Conservation (phyloP, 1,140 invertebrate genomes). For the Hylaeus volcanicus region DNA sequence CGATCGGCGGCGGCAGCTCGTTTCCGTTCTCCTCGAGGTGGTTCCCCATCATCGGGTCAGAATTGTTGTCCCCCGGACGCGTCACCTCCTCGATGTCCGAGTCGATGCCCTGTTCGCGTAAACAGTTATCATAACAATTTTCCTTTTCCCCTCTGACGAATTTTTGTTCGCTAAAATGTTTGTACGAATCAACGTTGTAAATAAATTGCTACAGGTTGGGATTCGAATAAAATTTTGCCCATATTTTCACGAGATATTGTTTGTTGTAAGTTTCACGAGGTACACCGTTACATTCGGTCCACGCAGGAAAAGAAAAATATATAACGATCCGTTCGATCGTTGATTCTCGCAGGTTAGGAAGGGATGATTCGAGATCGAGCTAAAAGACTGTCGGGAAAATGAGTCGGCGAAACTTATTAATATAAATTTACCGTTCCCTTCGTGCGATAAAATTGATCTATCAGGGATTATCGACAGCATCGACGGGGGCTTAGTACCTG, state of each 20-base stretch:
- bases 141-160: no score
- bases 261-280: no score
- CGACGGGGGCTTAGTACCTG: conserved; percentile 72
- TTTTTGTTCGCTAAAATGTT: no score
- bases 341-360: not conserved
- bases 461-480: conserved; percentile 16
- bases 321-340: not conserved
- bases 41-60: conserved; percentile 73
- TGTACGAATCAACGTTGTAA: no score
- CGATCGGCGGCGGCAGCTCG: conserved; percentile 72
- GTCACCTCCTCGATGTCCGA: conserved; percentile 93
- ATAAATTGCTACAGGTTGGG: no score
- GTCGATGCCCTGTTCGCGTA: conserved; percentile 86
- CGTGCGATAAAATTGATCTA: not conserved
- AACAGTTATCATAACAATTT: not conserved
- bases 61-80: conserved; percentile 75
- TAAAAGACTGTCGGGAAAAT: not conserved
- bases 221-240: no score
- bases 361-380: not conserved
- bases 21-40: conserved; percentile 74
- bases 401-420: not conserved
- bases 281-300: not conserved
- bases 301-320: not conserved
- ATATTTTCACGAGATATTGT: no score
- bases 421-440: not conserved